Percentiles rank a stretch among this genome's conserved stretches.
Conservation (phyloP, 2,797 vertebrate species). For the Zenarchopterus dispar region DNA sequence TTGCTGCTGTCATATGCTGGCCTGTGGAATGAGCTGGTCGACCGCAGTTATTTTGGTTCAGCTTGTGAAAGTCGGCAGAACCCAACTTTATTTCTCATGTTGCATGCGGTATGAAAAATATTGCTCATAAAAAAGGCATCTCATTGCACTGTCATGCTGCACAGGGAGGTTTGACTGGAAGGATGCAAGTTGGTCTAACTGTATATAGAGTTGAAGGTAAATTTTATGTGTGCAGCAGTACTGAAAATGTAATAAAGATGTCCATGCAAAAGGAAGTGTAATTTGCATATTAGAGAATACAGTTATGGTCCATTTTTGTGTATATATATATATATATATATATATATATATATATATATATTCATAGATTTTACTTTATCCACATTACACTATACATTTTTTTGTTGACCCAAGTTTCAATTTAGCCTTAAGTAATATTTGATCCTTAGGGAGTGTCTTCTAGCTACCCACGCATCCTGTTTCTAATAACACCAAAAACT, state of each 20-base stretch:
- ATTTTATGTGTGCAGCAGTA: slow-evolving; percentile 1
- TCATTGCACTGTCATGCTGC: slow-evolving; percentile 3
- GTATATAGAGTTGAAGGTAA: neutral
- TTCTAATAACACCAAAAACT: too few species aligned
- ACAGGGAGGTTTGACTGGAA: slow-evolving; percentile 14
- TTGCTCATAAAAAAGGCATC: slow-evolving; percentile 26
- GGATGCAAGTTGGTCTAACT: slow-evolving; percentile 9
- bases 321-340: too few species aligned
- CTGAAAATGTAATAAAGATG: neutral
- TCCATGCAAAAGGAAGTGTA: neutral
- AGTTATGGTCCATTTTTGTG: neutral
- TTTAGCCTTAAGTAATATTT: too few species aligned
- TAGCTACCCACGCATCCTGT: too few species aligned
- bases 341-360: too few species aligned
- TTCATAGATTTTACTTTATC: too few species aligned
- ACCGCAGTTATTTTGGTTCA: slow-evolving; percentile 63
- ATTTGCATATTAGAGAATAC: neutral
- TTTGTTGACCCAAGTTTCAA: too few species aligned
- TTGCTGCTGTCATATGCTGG: slow-evolving; percentile 45
- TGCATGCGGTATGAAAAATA: slow-evolving; percentile 17
- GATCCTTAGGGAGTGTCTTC: too few species aligned
- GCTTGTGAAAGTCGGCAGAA: slow-evolving; percentile 57
- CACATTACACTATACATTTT: too few species aligned
- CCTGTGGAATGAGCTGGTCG: slow-evolving; percentile 47
- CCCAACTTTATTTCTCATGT: slow-evolving; percentile 37